A percentile compares a stretch with the other conserved stretches of the same genome.
Conservation (phyloP, 2,888 invertebrate species). For the Hirudinaria manillensis region DNA sequence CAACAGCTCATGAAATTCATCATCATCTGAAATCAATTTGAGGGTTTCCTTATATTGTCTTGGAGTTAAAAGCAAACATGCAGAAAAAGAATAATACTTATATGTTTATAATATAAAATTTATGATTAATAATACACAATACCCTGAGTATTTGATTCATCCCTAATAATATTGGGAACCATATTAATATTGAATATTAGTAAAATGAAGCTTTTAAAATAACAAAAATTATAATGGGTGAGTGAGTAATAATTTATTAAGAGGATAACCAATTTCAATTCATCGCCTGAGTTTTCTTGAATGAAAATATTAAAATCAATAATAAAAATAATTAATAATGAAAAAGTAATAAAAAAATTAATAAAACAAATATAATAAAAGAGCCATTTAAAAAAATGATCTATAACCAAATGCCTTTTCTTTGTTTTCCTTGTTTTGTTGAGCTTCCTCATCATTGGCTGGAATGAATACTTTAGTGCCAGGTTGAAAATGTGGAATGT, state of each 20-base stretch:
- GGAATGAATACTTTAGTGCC: slow-evolving; percentile 91
- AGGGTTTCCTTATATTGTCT: not conserved
- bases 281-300: no score
- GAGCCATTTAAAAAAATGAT: not conserved
- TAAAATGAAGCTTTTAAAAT: no score
- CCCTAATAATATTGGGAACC: no score
- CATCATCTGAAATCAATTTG: slow-evolving; percentile 20
- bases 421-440: slow-evolving; percentile 4
- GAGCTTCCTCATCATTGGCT: slow-evolving; percentile 86
- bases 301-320: no score
- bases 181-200: no score
- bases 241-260: no score
- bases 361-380: not conserved
- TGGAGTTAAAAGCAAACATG: not conserved
- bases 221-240: no score
- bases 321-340: not conserved
- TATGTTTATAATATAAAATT: not conserved
- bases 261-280: no score
- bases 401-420: not conserved
- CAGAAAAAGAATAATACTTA: not conserved
- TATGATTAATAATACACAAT: no score
- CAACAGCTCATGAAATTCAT: slow-evolving; percentile 28
- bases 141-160: no score
- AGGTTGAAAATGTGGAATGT: slow-evolving; percentile 82
- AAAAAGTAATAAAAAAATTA: not conserved